Conservation (phyloP, 2,888 invertebrate genomes). For the Sacculina carcini region DNA sequence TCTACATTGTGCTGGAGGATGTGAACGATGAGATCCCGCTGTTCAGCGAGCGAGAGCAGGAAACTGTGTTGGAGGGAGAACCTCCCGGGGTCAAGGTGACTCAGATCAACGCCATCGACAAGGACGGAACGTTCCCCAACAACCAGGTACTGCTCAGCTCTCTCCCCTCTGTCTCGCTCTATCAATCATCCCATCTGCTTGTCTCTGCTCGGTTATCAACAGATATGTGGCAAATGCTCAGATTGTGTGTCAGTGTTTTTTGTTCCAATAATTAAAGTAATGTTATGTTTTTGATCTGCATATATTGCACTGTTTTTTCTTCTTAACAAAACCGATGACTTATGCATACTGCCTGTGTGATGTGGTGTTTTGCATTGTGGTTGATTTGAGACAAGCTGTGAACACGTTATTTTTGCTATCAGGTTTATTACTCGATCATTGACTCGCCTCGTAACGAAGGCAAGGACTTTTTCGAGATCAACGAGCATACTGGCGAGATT, state of each 20-base stretch:
- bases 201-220: too few relatives aligned
- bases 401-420: conserved; percentile 13
- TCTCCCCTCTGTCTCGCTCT: conserved; percentile 13
- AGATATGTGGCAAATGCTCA: too few relatives aligned
- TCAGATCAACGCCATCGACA: conserved; percentile 84
- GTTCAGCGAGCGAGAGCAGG: conserved; percentile 82
- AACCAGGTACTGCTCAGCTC: too few relatives aligned
- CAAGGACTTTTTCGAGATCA: conserved; percentile 86
- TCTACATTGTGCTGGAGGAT: conserved; percentile 75
- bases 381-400: background rate
- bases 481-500: conserved; percentile 79
- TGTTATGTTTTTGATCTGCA: too few relatives aligned
- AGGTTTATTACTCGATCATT: conserved; percentile 83
- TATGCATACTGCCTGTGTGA: too few relatives aligned
- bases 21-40: conserved; percentile 91
- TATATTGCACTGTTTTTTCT: too few relatives aligned
- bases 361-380: too few relatives aligned
- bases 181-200: too few relatives aligned
- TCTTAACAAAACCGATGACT: too few relatives aligned
- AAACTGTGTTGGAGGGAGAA: conserved; percentile 80
- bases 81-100: conserved; percentile 84
- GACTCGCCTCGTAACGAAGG: conserved; percentile 75
- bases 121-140: conserved; percentile 80
- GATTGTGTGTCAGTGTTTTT: too few relatives aligned
- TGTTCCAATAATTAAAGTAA: too few relatives aligned